Percentiles rank a stretch among this genome's conserved stretches.
Conservation (phyloP, 1,140 invertebrate species). For the Drosophila kanapiae region DNA sequence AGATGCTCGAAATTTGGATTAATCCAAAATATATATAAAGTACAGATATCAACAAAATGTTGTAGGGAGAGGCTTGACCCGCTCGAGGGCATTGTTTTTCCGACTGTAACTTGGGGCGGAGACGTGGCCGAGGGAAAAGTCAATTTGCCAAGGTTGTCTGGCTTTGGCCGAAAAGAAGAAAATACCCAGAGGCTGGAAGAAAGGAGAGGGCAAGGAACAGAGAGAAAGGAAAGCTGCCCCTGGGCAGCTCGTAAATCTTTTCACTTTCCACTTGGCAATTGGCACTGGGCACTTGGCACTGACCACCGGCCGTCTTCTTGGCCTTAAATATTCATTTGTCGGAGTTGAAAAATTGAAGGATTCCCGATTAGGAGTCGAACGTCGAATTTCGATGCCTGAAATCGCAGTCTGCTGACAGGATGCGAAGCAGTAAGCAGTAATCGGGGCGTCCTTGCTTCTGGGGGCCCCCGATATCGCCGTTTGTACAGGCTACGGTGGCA, state of each 20-base stretch:
- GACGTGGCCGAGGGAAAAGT: slow-evolving; percentile 46
- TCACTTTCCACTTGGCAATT: slow-evolving; percentile 22
- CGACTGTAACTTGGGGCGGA: neutral
- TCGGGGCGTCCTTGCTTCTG: slow-evolving; percentile 13
- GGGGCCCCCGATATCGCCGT: slow-evolving; percentile 44
- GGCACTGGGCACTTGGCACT: slow-evolving; percentile 33
- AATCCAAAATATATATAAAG: too few relatives aligned
- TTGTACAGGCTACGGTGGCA: slow-evolving; percentile 59
- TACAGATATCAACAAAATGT: too few relatives aligned
- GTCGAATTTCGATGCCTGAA: neutral
- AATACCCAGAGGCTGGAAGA: neutral
- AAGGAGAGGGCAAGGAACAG: neutral
- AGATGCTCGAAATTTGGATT: too few relatives aligned
- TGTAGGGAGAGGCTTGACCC: neutral
- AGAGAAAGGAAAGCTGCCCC: neutral
- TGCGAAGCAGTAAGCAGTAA: slow-evolving; percentile 30
- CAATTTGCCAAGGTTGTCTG: slow-evolving; percentile 73
- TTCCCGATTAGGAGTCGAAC: slow-evolving; percentile 25
- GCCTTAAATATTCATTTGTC: slow-evolving; percentile 74
- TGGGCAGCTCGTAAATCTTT: slow-evolving; percentile 50
- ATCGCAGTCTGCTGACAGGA: slow-evolving; percentile 42
- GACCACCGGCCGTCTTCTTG: slow-evolving; percentile 20
- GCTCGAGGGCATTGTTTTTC: neutral
- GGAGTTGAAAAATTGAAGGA: slow-evolving; percentile 60
- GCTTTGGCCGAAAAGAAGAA: slow-evolving; percentile 25